Base-by-base conservation (phyloP, 1,140 invertebrate genomes). In the Mycetomoellerius zeteki region DNA sequence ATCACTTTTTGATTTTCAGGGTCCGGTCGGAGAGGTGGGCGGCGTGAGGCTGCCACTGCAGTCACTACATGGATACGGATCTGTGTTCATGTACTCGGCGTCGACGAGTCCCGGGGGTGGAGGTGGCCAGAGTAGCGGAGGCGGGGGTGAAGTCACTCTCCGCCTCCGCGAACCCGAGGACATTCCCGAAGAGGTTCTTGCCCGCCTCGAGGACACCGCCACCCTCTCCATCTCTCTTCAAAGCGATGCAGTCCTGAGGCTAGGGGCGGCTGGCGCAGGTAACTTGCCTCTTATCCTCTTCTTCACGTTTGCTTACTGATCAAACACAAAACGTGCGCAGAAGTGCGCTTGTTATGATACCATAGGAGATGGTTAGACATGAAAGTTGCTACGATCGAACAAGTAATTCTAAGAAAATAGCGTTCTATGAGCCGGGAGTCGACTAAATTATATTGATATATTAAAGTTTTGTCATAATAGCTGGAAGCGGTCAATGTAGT, bases 1-100 rank as follows among this genome's bases (percentile, higher is more conserved):
- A 50, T 60, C 2, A 33, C 50, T 2, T 84, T 81, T n/a, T 16
- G 19, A 33, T 67, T 94, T 93, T 64, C 92, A 95, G 95, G 95
- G 95, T 93, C 94, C 95, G 75, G 95, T 96, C 87, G 94, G 94
- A 62, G 96, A 96, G 92, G 95, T 96, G 89, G 95, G 95, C 82
- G 96, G 96, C 86, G 95, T 96, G 81, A 95, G 96, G 88, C 93
- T 96, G 89, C 96, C 96, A 50, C 89, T 96, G 88, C 95, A 96
- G 87, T 96, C 95, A 84, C 93, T 95, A 91, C 95, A 96, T 94
- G 95, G 95, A 88, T 95, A 95, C 93, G 94, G 95, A 90, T 96
- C 96, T 81, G 95, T 96, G 92, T 96, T 96, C 93, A 96, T 96
- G 95, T 96, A 96, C 91, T 95, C 95, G 89, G 94, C 95, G 85